phyloP scores from a whole-genome alignment of 2,888 invertebrate genomes.

The Auanema sp. region DNA sequence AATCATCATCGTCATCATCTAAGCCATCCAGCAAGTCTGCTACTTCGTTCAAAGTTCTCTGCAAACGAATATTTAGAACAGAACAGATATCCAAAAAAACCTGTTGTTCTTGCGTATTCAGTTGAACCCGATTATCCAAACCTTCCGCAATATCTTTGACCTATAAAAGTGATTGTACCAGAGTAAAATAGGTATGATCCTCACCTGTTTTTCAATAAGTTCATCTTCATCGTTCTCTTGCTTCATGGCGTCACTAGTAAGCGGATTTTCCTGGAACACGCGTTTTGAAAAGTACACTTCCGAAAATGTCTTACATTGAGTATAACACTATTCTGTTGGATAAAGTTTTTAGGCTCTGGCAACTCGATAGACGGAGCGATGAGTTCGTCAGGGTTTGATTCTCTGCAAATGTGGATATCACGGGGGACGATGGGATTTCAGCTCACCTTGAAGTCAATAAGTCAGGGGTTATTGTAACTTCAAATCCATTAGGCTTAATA shows the following conservation, averaged over 20 bases:
- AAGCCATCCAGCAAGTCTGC: conserved; percentile 36
- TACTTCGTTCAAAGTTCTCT: conserved; percentile 37
- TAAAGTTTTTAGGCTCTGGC: not conserved
- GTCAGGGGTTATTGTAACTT: conserved; percentile 21
- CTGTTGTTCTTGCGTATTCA: conserved; percentile 8
- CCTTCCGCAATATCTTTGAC: not conserved
- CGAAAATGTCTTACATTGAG: conserved; percentile 27
- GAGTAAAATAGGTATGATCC: not conserved
- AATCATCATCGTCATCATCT: conserved; percentile 31
- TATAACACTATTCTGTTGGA: conserved; percentile 28
- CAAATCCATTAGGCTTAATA: conserved; percentile 19
- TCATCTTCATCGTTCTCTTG: conserved; percentile 26
- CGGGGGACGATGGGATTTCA: not conserved
- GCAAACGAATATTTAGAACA: conserved; percentile 9
- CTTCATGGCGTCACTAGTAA: conserved; percentile 19
- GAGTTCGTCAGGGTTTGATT: conserved; percentile 24
- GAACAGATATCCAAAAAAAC: conserved; percentile 2
- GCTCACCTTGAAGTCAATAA: conserved; percentile 19
- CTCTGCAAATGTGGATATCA: conserved; percentile 11
- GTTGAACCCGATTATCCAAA: not conserved
- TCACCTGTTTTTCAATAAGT: conserved; percentile 10
- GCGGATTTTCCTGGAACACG: conserved; percentile 28
- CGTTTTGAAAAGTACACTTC: not conserved
- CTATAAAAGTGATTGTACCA: not conserved
- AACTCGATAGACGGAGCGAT: conserved; percentile 23